Conservation (phyloP, 2,888 invertebrate genomes). For the Oscheius sp. region DNA sequence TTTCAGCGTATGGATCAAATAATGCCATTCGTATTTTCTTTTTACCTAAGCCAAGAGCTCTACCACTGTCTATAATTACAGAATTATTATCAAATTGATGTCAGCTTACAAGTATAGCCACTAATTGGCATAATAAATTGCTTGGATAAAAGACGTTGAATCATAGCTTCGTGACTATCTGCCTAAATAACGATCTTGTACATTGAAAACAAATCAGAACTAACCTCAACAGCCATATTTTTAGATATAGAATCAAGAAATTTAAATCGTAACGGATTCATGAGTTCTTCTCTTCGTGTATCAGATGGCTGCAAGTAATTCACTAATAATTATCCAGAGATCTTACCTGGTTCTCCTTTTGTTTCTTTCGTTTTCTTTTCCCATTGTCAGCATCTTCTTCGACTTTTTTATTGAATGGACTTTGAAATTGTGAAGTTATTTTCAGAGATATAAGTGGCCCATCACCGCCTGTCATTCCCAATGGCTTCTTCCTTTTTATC, state of each 20-base stretch:
- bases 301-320: constrained; percentile 5
- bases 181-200: constrained; percentile 17
- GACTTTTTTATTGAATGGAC: constrained; percentile 39
- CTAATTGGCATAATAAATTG: constrained; percentile 68
- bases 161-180: constrained; percentile 63
- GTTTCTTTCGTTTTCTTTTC: constrained; percentile 31
- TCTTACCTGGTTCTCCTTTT: constrained; percentile 27
- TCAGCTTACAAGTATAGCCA: constrained; percentile 67
- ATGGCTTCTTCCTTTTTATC: constrained; percentile 25
- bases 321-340: neutral
- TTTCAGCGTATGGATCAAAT: constrained; percentile 71
- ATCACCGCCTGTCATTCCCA: constrained; percentile 14
- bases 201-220: neutral
- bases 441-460: neutral
- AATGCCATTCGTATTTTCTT: constrained; percentile 58
- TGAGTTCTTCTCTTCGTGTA: constrained; percentile 37
- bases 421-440: constrained; percentile 38
- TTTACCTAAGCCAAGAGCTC: constrained; percentile 65
- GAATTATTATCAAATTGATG: neutral
- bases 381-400: constrained; percentile 31
- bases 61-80: constrained; percentile 60
- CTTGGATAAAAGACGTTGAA: constrained; percentile 61
- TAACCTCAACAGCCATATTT: constrained; percentile 40
- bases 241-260: constrained; percentile 39
- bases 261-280: constrained; percentile 43